phyloP scores from a whole-genome alignment of 2,113 vertebrate genomes.

The Pseudorasbora parva region DNA sequence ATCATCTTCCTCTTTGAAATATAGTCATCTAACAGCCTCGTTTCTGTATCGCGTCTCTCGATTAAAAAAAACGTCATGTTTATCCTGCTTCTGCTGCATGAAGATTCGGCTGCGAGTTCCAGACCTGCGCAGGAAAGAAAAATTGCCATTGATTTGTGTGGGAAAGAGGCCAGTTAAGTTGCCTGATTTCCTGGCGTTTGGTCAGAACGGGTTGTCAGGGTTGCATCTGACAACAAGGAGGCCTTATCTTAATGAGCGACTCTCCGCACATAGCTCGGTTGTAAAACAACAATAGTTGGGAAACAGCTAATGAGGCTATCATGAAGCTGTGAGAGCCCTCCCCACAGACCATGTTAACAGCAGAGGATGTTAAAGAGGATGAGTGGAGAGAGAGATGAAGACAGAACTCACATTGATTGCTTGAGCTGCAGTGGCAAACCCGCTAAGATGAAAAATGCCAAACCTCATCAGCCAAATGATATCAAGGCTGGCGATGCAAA shows the following conservation, averaged over 20 bases:
- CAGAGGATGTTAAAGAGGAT: conserved; percentile 63
- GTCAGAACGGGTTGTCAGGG: conserved; percentile 72
- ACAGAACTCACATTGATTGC: conserved; percentile 75
- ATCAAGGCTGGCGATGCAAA: conserved; percentile 63
- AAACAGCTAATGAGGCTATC: conserved; percentile 84
- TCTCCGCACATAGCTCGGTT: conserved; percentile 80
- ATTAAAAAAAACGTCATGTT: conserved; percentile 6
- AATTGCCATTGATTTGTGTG: conserved; percentile 59
- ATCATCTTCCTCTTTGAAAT: conserved; percentile 61
- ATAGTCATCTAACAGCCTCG: conserved; percentile 44
- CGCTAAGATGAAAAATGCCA: conserved; percentile 70
- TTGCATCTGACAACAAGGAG: conserved; percentile 71
- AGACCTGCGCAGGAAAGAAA: neutral
- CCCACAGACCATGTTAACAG: conserved; percentile 73
- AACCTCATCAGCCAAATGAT: conserved; percentile 73
- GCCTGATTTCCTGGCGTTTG: conserved; percentile 68
- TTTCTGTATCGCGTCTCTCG: neutral
- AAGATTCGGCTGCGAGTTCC: conserved; percentile 21
- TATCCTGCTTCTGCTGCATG: conserved; percentile 15
- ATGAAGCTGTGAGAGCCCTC: conserved; percentile 76
- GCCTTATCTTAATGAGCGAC: conserved; percentile 85
- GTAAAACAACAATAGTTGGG: conserved; percentile 84
- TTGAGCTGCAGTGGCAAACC: conserved; percentile 70
- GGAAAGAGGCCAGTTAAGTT: conserved; percentile 71
- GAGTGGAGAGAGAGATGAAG: conserved; percentile 57